Conservation (phyloP, 2,113 vertebrate species). For the Laterallus jamaicensis region DNA sequence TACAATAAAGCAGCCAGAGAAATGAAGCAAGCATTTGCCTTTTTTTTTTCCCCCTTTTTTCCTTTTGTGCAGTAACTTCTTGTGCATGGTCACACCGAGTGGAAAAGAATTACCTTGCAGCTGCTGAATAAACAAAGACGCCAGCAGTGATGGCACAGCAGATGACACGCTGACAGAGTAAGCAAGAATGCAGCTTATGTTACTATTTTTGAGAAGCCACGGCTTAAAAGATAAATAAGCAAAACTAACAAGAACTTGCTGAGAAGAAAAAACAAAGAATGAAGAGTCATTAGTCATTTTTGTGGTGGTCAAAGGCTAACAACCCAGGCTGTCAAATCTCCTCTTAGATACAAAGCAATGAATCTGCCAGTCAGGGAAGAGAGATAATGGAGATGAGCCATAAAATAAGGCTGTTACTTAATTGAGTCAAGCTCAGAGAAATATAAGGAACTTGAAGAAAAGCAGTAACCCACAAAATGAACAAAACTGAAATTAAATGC, state of each 20-base stretch:
- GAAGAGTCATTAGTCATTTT: background rate
- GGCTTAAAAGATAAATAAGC: background rate
- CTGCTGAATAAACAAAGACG: slow-evolving; percentile 26
- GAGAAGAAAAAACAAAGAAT: background rate
- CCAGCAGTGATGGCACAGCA: slow-evolving; percentile 21
- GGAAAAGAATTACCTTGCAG: slow-evolving; percentile 36
- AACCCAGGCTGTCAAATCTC: background rate
- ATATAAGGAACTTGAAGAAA: background rate
- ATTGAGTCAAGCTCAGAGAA: background rate
- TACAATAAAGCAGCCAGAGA: background rate
- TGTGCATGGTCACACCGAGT: background rate
- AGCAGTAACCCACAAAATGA: background rate
- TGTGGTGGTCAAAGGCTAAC: background rate
- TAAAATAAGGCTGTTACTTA: background rate
- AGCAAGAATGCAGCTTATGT: background rate
- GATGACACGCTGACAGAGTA: background rate
- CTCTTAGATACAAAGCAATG: background rate
- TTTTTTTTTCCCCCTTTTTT: background rate
- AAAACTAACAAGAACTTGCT: background rate
- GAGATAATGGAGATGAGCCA: background rate
- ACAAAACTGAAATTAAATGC: background rate
- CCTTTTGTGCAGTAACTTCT: background rate
- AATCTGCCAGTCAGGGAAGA: background rate
- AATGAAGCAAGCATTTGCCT: background rate
- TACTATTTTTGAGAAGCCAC: background rate